These are phyloP conservation scores for Cylas formicarius DNA, from an alignment of 1,140 invertebrate species.

Conservation along the genomic window DNA sequence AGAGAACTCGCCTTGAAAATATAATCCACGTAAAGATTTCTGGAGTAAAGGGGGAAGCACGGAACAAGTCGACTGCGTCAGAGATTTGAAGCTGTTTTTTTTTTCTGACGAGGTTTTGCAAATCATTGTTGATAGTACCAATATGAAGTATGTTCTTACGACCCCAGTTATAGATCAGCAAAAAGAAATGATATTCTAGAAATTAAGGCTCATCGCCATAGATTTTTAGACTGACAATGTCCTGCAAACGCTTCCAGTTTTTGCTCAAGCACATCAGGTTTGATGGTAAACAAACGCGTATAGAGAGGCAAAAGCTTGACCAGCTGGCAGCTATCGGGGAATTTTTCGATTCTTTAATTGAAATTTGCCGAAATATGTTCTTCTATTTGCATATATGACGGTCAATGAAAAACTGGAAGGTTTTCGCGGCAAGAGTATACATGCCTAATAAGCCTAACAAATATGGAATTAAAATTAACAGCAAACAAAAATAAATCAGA, in stretches of 20 bases:
- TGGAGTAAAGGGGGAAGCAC: too few species aligned
- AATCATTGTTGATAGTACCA: not conserved
- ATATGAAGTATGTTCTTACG: too few species aligned
- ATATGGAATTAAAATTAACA: too few species aligned
- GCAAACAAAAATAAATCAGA: too few species aligned
- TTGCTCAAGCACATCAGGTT: slow-evolving; percentile 1
- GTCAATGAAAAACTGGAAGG: too few species aligned
- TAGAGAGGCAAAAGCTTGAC: slow-evolving; percentile 1
- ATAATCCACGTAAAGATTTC: too few species aligned
- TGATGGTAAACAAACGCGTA: slow-evolving; percentile 1
- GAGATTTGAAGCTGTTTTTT: not conserved
- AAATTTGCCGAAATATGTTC: too few species aligned
- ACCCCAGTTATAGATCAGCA: not conserved
- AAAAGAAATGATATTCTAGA: not conserved
- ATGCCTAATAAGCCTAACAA: too few species aligned
- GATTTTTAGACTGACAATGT: slow-evolving; percentile 1
- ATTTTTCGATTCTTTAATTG: slow-evolving; percentile 1
- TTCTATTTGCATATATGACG: too few species aligned
- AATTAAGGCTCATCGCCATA: not conserved
- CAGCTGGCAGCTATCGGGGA: not conserved
- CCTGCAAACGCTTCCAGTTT: not conserved
- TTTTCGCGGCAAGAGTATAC: too few species aligned
- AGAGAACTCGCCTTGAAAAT: too few species aligned
- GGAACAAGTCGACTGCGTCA: not conserved
- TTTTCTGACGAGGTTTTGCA: not conserved